These are phyloP conservation scores for Lepisosteus osseus DNA, from an alignment of 2,113 vertebrate genomes.

Conservation along the genomic window DNA sequence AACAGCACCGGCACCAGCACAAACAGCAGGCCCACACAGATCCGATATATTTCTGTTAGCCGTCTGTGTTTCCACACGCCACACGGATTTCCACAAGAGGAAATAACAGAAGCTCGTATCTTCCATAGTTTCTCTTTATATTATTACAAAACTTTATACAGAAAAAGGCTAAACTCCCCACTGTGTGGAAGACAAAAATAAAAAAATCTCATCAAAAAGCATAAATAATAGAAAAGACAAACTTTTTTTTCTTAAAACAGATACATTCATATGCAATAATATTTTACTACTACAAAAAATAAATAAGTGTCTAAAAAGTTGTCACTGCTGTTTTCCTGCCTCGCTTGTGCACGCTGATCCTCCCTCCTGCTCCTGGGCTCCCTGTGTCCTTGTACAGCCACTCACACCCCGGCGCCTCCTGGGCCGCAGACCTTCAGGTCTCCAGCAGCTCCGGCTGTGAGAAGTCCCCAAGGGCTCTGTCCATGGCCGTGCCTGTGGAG, in stretches of 20 bases:
- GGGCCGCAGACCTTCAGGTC: constrained; percentile 62
- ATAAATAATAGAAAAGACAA: constrained; percentile 90
- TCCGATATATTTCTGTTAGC: no score
- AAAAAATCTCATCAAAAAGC: constrained; percentile 46
- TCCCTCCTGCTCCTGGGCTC: constrained; percentile 29
- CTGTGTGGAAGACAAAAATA: constrained; percentile 35
- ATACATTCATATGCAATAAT: constrained; percentile 95
- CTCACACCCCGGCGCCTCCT: background rate
- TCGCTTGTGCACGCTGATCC: constrained; percentile 24
- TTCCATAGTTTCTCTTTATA: constrained; percentile 75
- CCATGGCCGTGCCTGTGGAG: constrained; percentile 51
- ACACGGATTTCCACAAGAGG: background rate
- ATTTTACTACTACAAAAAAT: constrained; percentile 93
- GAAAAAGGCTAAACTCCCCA: constrained; percentile 62
- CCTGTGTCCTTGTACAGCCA: background rate
- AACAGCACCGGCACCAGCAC: no score
- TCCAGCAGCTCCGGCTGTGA: constrained; percentile 70
- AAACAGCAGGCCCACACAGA: no score
- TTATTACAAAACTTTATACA: constrained; percentile 76
- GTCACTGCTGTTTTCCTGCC: constrained; percentile 49
- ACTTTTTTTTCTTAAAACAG: constrained; percentile 76
- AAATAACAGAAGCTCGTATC: constrained; percentile 31
- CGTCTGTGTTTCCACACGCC: no score
- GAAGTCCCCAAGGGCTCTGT: constrained; percentile 60
- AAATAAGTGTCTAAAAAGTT: constrained; percentile 87